Evolutionary conservation across 2,888 invertebrate genomes (phyloP), one percentile per base, ranked within the genome.

Genomic region (Heliconius ethilla): DNA sequence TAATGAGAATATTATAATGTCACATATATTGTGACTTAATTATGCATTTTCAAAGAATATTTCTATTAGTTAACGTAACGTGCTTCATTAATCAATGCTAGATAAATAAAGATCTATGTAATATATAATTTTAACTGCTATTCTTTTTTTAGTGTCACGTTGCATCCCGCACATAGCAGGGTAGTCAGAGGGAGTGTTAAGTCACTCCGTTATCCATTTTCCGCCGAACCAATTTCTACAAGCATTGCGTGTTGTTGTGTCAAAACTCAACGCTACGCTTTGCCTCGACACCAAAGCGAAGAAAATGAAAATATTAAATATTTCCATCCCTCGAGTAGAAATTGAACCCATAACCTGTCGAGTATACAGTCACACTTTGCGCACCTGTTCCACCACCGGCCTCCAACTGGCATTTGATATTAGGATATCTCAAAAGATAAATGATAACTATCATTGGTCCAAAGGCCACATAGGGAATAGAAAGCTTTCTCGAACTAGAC

Each of bases 381-480:
- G 40, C 11, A 11, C 11, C 0, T 11, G 40, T 11, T 11, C 11
- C 40, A 40, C 11, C 2, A 40, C 40, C 0, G 11, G 11, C 18
- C 11, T 11, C 40, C 11, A 51, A 51, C 5, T 15, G 18, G 18
- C 51, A 51, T 51, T 18, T 51, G 2, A 51, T 51, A 67, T 37
- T 22, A 66, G 37, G 22, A 3, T 1, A 37, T n/a, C 40, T 25
- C 25, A 15, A 15, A 69, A 69, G 25, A 40, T 40, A 25, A 40
- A 40, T 69, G 15, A 45, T 45, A 69, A 25, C 15, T 69, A 69
- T 69, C 15, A 69, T 40, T 45, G 40, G 40, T 25, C 69, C 25
- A 40, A 67, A 67, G 22, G n/a, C 59, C 25, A 55, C n/a, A 55
- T 72, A 59, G n/a, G 70, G 27, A 72, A 72, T 33, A 59, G 55